Conservation (phyloP, 2,797 vertebrate genomes). For the Crax fasciolata region DNA sequence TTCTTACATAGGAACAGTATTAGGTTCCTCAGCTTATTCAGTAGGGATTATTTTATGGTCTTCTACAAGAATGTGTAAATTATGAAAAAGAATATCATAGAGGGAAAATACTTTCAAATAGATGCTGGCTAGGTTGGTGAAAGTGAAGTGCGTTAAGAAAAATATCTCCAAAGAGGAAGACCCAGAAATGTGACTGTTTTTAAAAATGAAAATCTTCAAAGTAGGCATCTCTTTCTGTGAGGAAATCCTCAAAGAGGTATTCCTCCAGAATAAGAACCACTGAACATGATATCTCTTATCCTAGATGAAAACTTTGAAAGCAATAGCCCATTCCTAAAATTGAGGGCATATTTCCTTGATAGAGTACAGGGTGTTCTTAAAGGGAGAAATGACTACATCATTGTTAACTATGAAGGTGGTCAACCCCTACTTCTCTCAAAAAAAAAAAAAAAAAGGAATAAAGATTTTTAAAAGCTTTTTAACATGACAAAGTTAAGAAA, state of each 20-base stretch:
- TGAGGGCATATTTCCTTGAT: slow-evolving; percentile 34
- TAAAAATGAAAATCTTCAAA: slow-evolving; percentile 78
- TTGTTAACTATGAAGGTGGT: background rate
- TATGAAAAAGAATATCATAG: slow-evolving; percentile 44
- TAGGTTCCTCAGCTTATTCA: background rate
- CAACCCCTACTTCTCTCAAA: background rate
- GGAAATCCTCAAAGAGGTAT: slow-evolving; percentile 78
- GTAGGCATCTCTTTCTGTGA: slow-evolving; percentile 64
- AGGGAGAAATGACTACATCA: slow-evolving; percentile 25
- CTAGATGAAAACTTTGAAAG: slow-evolving; percentile 72
- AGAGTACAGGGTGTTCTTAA: slow-evolving; percentile 17
- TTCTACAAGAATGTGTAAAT: background rate
- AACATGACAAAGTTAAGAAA: background rate
- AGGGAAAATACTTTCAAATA: slow-evolving; percentile 47
- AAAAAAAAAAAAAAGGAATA: background rate
- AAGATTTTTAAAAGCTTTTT: background rate
- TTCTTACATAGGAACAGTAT: background rate
- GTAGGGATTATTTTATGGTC: background rate
- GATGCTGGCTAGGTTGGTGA: background rate
- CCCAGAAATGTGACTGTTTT: slow-evolving; percentile 71
- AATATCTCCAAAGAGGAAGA: slow-evolving; percentile 80
- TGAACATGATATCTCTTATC: slow-evolving; percentile 79
- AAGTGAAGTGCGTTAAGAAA: slow-evolving; percentile 72
- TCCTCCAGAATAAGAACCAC: slow-evolving; percentile 73
- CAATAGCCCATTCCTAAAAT: slow-evolving; percentile 57